Percentiles rank a stretch among this genome's conserved stretches.
phyloP scores from a whole-genome alignment of 2,797 vertebrate species.

The Gymnoscopelus braueri region DNA sequence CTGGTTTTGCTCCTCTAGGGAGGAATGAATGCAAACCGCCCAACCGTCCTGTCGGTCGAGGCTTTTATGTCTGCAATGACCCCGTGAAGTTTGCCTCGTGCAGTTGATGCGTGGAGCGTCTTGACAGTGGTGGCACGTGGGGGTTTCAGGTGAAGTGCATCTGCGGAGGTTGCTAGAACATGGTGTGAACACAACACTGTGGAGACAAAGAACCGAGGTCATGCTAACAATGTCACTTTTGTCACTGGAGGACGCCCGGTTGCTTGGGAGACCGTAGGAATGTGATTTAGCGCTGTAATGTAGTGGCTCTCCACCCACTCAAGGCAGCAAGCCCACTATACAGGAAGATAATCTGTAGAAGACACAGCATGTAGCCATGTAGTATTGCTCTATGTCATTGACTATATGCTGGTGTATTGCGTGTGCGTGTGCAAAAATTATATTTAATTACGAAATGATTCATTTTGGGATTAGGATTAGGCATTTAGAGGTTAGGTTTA shows the following conservation, averaged over 20 bases:
- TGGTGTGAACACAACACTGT: conserved; percentile 15
- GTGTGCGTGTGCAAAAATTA: too few relatives aligned
- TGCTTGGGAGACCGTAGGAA: conserved; percentile 67
- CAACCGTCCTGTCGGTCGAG: conserved; percentile 38
- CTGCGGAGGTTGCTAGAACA: conserved; percentile 29
- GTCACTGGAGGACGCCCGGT: conserved; percentile 68
- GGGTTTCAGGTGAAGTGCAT: neutral
- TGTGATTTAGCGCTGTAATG: conserved; percentile 75
- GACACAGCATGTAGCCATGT: too few relatives aligned
- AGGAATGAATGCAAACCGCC: conserved; percentile 56
- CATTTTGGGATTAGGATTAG: too few relatives aligned
- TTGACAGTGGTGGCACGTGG: neutral
- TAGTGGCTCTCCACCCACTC: conserved; percentile 71
- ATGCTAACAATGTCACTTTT: conserved; percentile 24
- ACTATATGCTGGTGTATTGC: too few relatives aligned
- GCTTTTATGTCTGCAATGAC: conserved; percentile 36
- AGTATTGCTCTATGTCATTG: too few relatives aligned
- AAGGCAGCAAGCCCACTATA: conserved; percentile 47
- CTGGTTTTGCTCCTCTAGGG: conserved; percentile 25
- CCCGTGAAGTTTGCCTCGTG: neutral
- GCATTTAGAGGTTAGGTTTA: too few relatives aligned
- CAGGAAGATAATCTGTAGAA: conserved; percentile 53
- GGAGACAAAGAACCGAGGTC: conserved; percentile 22
- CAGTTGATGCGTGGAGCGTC: neutral
- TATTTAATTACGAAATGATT: too few relatives aligned